Base-by-base conservation (phyloP, 2,888 invertebrate genomes). In the Coronaproctus castanopsis region DNA sequence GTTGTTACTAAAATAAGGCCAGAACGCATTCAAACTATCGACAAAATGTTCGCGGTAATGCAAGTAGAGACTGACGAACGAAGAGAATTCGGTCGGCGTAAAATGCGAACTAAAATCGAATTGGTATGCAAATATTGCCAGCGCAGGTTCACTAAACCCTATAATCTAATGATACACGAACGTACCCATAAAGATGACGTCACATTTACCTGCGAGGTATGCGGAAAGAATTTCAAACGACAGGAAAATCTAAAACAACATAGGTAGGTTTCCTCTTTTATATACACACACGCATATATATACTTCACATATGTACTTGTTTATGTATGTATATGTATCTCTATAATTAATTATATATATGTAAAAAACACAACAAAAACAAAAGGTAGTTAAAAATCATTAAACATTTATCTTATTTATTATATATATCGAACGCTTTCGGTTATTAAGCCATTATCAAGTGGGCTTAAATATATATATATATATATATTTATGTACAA, bases 81-180 rank as follows among this genome's bases (percentile, higher is more conserved):
- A 77, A 79, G 85, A 75, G 85, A 85, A 79, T 85, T 85, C 78
- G 79, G 85, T 75, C 80, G 85, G 76, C 82, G 85, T 76, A 85
- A 85, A 77, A 85, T 86, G 83, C 80, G 88, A 72, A 82, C 87
- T 70, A 92, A 93, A 79, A 93, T 93, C 78, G 93, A 96, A 77
- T 96, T 91, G 76, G 90, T 96, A 73, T 97, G 96, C 82, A 90
- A 90, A 75, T 96, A 87, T 78, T 97, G 96, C 78, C 88, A 88
- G 74, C 82, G 96, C 71, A 83, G 93, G 74, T 97, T 97, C 79
- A 95, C 92, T 71, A 97, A 97, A 78, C 87, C 90, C 67, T 97
- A 97, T 79, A 97, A 97, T 77, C 80, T 97, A 73, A 84, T 96
- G 81, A 96, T 97, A 70, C 96, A 97, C 79, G 96, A 96, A 75